These are phyloP conservation scores for Aix galericulata DNA, from an alignment of 2,113 vertebrate species.

Conservation along the genomic window DNA sequence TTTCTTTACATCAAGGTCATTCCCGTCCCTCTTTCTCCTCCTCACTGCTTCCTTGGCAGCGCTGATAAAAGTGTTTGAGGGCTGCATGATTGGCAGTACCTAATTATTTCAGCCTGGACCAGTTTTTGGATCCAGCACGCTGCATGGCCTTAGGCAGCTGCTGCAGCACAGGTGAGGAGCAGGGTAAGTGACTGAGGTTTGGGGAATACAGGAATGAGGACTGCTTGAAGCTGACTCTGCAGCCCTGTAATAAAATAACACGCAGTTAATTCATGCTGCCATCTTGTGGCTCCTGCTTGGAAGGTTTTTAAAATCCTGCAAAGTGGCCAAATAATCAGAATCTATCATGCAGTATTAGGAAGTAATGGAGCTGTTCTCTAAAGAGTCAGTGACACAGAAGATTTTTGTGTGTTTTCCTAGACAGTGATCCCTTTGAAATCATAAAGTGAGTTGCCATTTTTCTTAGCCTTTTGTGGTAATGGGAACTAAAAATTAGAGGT, in stretches of 20 bases:
- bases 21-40: background rate
- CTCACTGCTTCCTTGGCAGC: background rate
- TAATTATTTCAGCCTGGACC: background rate
- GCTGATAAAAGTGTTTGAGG: fast-evolving
- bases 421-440: background rate
- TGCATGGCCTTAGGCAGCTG: background rate
- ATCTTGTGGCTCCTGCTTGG: background rate
- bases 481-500: background rate
- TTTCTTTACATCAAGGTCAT: background rate
- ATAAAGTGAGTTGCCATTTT: background rate
- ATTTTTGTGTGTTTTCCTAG: background rate
- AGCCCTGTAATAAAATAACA: background rate
- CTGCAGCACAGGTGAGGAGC: background rate
- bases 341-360: background rate
- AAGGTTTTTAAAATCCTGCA: background rate
- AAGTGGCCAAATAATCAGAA: slow-evolving; percentile 6
- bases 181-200: background rate
- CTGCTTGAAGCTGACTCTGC: background rate
- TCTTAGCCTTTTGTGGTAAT: background rate
- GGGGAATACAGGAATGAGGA: background rate
- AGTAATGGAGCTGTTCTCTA: slow-evolving; percentile 24
- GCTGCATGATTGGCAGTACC: background rate
- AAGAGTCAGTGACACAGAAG: background rate
- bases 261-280: background rate
- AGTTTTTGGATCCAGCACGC: background rate